A percentile compares a stretch with the other conserved stretches of the same genome.
phyloP scores from a whole-genome alignment of 2,113 vertebrate species.

The Sceloporus undulatus region DNA sequence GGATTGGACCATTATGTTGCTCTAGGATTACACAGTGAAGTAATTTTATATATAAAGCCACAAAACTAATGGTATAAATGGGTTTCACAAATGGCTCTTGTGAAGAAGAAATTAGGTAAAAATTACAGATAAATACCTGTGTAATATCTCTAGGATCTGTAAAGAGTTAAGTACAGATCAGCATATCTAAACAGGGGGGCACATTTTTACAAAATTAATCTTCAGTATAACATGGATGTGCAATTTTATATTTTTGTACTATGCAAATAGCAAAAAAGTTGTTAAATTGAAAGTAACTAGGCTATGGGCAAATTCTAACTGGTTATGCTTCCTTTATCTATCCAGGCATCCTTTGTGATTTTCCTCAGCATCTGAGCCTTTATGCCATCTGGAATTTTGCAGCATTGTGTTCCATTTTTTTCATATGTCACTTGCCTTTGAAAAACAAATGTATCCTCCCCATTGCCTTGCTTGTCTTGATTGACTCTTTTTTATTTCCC shows the following conservation, averaged over 20 bases:
- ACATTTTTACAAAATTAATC: neutral
- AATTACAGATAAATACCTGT: neutral
- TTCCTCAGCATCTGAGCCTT: slow-evolving; percentile 15
- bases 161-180: neutral
- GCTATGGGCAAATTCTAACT: neutral
- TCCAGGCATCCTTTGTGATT: slow-evolving; percentile 25
- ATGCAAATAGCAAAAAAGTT: neutral
- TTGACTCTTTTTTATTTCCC: slow-evolving; percentile 43
- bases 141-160: neutral
- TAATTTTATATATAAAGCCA: fast-evolving
- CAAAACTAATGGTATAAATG: neutral
- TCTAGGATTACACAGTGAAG: neutral
- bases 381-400: slow-evolving; percentile 26
- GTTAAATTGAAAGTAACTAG: neutral
- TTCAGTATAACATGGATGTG: neutral
- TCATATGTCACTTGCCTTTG: slow-evolving; percentile 14
- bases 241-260: neutral
- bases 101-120: slow-evolving; percentile 3
- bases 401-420: slow-evolving; percentile 23
- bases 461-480: neutral
- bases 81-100: neutral
- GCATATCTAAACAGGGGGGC: neutral
- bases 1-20: neutral
- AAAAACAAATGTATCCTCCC: slow-evolving; percentile 3
- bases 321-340: neutral